A percentile compares a stretch with the other conserved stretches of the same genome.
Conservation (phyloP, 1,140 invertebrate genomes). For the Thrips palmi region DNA sequence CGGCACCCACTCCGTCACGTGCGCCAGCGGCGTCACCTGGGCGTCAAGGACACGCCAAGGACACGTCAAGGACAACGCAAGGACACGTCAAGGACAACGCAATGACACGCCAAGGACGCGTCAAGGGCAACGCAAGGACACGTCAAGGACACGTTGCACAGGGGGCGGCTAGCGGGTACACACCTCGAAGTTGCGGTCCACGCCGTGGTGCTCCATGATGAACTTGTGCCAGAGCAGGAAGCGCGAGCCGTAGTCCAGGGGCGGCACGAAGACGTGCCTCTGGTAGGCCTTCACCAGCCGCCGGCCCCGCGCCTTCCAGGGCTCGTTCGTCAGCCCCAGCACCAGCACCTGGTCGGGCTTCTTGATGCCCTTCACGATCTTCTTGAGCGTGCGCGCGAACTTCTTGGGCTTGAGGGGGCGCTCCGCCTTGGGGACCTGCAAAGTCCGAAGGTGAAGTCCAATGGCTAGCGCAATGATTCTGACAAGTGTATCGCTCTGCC, state of each 20-base stretch:
- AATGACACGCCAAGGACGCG: too few species aligned
- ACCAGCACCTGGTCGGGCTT: constrained; percentile 39
- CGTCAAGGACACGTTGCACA: too few species aligned
- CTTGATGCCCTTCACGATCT: constrained; percentile 40
- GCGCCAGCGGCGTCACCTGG: too few species aligned
- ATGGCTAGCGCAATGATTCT: too few species aligned
- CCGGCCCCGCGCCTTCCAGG: constrained; percentile 30
- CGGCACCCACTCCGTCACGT: too few species aligned
- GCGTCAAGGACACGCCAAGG: too few species aligned
- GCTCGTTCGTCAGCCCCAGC: constrained; percentile 38
- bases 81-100: too few species aligned
- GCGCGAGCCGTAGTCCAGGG: constrained; percentile 50
- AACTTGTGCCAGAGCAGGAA: constrained; percentile 38
- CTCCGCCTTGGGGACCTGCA: constrained; percentile 35
- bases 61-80: too few species aligned
- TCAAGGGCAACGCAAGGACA: too few species aligned
- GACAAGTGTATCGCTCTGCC: too few species aligned
- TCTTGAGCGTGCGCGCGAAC: constrained; percentile 45
- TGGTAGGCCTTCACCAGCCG: constrained; percentile 32
- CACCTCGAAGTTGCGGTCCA: constrained; percentile 40
- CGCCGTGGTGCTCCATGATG: constrained; percentile 33
- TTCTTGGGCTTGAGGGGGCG: constrained; percentile 34
- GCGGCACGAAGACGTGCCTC: constrained; percentile 44
- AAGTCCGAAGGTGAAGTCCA: too few species aligned
- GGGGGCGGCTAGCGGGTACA: too few species aligned